Evolutionary conservation across 2,888 invertebrate genomes (phyloP), one percentile per base, ranked within the genome.

Genomic region (Diachrysia chrysitis): DNA sequence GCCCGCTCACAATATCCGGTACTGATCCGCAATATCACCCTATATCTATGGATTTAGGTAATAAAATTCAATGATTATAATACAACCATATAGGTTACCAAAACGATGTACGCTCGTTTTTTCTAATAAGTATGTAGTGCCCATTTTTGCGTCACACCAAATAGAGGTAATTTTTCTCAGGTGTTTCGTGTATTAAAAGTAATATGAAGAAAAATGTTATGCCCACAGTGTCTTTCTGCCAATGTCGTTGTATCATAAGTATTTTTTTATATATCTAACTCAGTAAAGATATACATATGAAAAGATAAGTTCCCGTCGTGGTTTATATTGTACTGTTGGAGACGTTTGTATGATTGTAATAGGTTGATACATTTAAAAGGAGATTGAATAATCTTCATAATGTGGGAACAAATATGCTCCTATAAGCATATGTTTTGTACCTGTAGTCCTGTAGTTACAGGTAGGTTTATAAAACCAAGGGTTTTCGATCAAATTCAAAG

Each of bases 31-130:
- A 87, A 89, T 88, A 89, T 87, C 71, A 81, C 83, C 77, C 78
- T 82, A 81, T 42, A 42, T 16, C 42, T 42, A 86, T 89, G 86
- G 87, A 86, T 90, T 88, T 83, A 84, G 86, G 81, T 84, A 83
- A 88, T 90, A 88, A 90, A 90, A 89, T 87, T 85, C 84, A 87
- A 90, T 87, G 87, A 88, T 89, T 86, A 87, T 81, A 79, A 81
- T 76, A 76, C 64, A 59, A 66, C 56, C 69, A 57, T 71, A 70
- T 69, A 48, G 61, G 62, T 62, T 67, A 57, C 63, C 55, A 65
- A 66, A 58, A 69, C 32, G 19, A 17, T n/a, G 9, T 16, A 42
- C n/a, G 65, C 53, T 58, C 19, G 59, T 56, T 63, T 29, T 58
- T 55, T 0, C 9, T 73, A 66, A 67, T 64, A 62, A 61, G 23